Evolutionary conservation across 2,888 invertebrate genomes (phyloP), one percentile per base, ranked within the genome.

Genomic region (Scrobipalpa atriplicella): DNA sequence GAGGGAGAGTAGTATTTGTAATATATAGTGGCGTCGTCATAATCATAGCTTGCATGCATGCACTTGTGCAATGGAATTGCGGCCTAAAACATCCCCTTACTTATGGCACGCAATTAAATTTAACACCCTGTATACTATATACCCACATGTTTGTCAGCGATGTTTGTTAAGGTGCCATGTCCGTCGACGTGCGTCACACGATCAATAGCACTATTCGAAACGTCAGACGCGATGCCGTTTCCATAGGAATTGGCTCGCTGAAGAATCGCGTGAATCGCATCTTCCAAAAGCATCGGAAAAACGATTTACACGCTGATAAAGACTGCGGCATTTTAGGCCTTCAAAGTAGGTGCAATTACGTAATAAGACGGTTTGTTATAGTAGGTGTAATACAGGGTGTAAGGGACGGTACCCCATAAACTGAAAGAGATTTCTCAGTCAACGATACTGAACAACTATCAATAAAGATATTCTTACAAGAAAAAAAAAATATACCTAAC

Each of bases 121-220:
- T 29, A 29, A 29, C 29, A 29, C 29, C 29, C 29, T 29, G 29
- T 29, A 13, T 43, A 43, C 43, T 29, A 67, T 65, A 75, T 75
- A 75, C 78, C 78, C 75, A 78, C 69, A 77, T 80, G 74, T 74
- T 80, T 76, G 78, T 80, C 74, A 76, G 72, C 75, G 76, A 75
- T 78, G 78, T 81, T 82, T 80, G 74, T 78, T 78, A 74, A 77
- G 76, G 75, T 76, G 73, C 67, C 60, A 16, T 16, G 47, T 47
- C 47, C 13, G 19, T 10, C 69, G 76, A 78, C 73, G 75, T 81
- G 80, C 80, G 82, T 83, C 82, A 78, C 70, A 66, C 67, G 66
- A 73, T 74, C 54, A 62, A 62, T 54, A 63, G 56, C 39, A 39
- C 21, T 65, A 65, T 47, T 60, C 16, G 18, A 41, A 39, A 52